Base-by-base conservation (phyloP, 2,113 vertebrate genomes). In the Percopsis transmontana region DNA sequence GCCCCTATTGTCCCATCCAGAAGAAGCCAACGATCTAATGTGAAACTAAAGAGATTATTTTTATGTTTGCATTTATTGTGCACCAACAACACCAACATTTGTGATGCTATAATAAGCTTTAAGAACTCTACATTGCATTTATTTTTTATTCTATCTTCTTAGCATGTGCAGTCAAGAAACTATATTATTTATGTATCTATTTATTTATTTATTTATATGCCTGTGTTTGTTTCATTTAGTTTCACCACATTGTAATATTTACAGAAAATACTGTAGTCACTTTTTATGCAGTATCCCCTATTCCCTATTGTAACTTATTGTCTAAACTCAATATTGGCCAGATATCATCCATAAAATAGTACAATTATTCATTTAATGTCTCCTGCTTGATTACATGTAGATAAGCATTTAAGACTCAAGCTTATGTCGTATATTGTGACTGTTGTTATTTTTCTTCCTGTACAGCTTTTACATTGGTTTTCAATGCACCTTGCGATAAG, bases 151-250 rank as follows among this genome's bases (percentile, higher is more conserved):
- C 62, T 58, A 68, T 15, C 52, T 58, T 66, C 66, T 53, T 42
- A 73, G 79, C 76, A 82, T 77, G 78, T 75, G 57, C 50, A 77
- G 70, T 79, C 55, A 66, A 67, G 45, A 70, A 53, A 27, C 54
- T 51, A 44, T n/a, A n/a, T n/a, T n/a, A n/a, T n/a, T 54, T 18
- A 24, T 14, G 41, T 33, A 66, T 60, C 27, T 45, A 33, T 6
- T 33, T 33, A 33, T 33, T 33, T 33, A 33, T 33, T 33, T 6
- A 52, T 52, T n/a, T 47, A 60, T 13, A 41, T 51, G 73, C 20
- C 53, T 68, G 13, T 42, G 56, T 65, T 63, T 10, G 44, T 38
- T 55, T 23, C 55, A 8, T 10, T 48, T 54, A 24, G 9, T 50
- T 54, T 33, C 10, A 58, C 3, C 5, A 21, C 33, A 23, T 57